Evolutionary conservation across 2,797 vertebrate species (phyloP).

Genomic region (Clamator glandarius): DNA sequence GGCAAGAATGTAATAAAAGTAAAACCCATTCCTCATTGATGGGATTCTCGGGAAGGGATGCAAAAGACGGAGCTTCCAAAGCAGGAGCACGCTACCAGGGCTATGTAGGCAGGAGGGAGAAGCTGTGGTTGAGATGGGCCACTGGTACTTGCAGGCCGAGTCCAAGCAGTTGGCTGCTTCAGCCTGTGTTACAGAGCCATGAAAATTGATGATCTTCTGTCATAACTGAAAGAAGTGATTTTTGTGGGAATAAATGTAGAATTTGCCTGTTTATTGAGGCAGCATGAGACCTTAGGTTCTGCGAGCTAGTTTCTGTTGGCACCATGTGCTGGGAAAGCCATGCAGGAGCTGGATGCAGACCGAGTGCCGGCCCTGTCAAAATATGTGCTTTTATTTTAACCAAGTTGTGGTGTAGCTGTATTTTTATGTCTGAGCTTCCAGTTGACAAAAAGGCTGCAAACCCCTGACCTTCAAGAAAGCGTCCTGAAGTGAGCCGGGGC

Average conservation of each 20-base stretch:
- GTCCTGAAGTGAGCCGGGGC: background rate
- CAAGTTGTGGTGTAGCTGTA: background rate
- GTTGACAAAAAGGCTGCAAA: background rate
- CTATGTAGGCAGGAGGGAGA: background rate
- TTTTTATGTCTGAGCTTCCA: background rate
- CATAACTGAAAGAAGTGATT: background rate
- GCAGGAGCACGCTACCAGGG: fast-evolving
- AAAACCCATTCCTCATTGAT: background rate
- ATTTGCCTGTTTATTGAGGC: background rate
- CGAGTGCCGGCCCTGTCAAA: background rate
- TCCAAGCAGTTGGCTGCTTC: background rate
- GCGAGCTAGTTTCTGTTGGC: background rate
- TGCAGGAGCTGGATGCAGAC: fast-evolving
- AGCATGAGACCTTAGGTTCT: background rate
- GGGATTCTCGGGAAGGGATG: background rate
- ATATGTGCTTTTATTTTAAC: background rate
- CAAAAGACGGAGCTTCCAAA: background rate
- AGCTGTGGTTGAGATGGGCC: background rate
- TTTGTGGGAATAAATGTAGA: background rate
- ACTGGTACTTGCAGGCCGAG: background rate
- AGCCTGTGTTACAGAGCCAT: fast-evolving
- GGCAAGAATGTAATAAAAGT: background rate
- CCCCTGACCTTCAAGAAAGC: background rate
- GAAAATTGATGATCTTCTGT: background rate
- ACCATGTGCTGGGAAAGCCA: background rate